Evolutionary conservation across 2,797 vertebrate genomes (phyloP).

Genomic region (Silurus lanzhouensis): DNA sequence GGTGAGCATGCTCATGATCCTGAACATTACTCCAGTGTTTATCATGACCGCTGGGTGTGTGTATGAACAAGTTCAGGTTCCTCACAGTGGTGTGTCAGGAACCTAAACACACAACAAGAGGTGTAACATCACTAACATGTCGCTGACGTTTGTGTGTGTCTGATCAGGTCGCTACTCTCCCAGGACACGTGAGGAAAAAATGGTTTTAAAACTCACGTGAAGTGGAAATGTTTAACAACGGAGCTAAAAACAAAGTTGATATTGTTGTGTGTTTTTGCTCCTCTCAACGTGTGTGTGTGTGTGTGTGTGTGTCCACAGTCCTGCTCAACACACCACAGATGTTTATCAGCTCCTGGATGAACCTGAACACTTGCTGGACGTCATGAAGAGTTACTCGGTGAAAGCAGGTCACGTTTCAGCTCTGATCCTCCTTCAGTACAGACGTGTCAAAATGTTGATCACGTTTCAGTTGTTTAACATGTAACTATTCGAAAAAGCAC

Average conservation of each 20-base stretch:
- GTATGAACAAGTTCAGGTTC: too few species aligned
- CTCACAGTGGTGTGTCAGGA: too few species aligned
- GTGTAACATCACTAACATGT: too few species aligned
- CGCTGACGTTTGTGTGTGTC: too few species aligned
- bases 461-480: not conserved
- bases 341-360: slow-evolving; percentile 72
- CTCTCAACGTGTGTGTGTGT: not conserved
- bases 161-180: not conserved
- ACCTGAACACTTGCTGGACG: slow-evolving; percentile 82
- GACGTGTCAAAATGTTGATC: not conserved
- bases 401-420: slow-evolving; percentile 77
- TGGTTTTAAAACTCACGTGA: not conserved
- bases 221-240: not conserved
- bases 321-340: slow-evolving; percentile 60
- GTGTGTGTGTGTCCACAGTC: slow-evolving; percentile 58
- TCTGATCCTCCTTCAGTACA: not conserved
- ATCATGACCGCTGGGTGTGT: not conserved
- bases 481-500: not conserved
- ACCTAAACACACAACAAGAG: too few species aligned
- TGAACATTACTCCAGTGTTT: not conserved
- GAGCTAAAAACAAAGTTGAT: not conserved
- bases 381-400: slow-evolving; percentile 81
- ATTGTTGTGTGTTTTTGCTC: not conserved
- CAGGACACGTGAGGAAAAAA: not conserved
- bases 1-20: not conserved